Conservation (phyloP, 2,113 vertebrate genomes). For the Ictalurus furcatus region DNA sequence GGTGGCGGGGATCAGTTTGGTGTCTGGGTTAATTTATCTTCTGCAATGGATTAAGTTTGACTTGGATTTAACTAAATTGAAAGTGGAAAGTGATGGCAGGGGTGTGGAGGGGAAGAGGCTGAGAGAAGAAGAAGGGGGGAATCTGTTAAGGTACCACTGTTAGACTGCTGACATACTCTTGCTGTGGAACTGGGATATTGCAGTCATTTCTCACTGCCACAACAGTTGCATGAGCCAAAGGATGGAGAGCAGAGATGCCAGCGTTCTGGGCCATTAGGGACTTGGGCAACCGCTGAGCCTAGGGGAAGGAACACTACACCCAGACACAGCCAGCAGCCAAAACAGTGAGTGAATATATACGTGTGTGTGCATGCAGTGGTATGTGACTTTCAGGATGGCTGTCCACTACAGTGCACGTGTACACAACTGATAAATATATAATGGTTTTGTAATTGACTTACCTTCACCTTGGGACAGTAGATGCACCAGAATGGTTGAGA, state of each 20-base stretch:
- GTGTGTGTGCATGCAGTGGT: slow-evolving; percentile 18
- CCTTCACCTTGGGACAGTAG: slow-evolving; percentile 13
- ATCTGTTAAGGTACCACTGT: slow-evolving; percentile 46
- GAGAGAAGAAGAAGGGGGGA: slow-evolving; percentile 45
- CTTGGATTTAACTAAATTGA: slow-evolving; percentile 51
- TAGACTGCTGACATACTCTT: slow-evolving; percentile 55
- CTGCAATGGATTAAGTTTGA: slow-evolving; percentile 48
- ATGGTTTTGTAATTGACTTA: slow-evolving; percentile 50
- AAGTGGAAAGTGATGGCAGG: slow-evolving; percentile 23
- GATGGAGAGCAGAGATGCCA: slow-evolving; percentile 57
- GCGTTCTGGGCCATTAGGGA: slow-evolving; percentile 55
- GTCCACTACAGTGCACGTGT: slow-evolving; percentile 28
- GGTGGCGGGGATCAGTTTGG: no score
- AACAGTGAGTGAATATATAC: slow-evolving; percentile 38
- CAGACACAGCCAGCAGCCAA: slow-evolving; percentile 54
- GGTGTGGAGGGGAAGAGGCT: slow-evolving; percentile 52
- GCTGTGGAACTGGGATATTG: slow-evolving; percentile 54
- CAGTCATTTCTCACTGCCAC: slow-evolving; percentile 55
- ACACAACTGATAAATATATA: slow-evolving; percentile 49
- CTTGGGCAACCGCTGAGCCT: slow-evolving; percentile 54
- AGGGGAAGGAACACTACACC: slow-evolving; percentile 54
- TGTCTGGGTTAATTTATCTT: slow-evolving; percentile 39
- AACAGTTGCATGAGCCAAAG: slow-evolving; percentile 54
- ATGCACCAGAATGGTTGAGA: slow-evolving; percentile 5
- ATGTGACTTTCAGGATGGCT: slow-evolving; percentile 16